These are phyloP conservation scores for Melanostigma gelatinosum DNA, from an alignment of 2,113 vertebrate species.

Conservation along the genomic window DNA sequence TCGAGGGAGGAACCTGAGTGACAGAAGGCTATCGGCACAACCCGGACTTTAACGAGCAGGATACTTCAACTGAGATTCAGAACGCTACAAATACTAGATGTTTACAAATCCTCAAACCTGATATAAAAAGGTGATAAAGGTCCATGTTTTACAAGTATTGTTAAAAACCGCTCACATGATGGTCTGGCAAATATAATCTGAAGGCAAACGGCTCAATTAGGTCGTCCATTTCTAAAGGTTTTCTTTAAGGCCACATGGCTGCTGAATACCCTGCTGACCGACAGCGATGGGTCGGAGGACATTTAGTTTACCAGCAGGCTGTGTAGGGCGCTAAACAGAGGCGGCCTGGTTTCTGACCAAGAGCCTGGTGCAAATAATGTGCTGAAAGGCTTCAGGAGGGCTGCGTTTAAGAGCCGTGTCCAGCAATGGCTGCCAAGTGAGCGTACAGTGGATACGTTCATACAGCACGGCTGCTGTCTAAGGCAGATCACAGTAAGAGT, in stretches of 20 bases:
- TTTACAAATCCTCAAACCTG: slow-evolving; percentile 37
- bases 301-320: slow-evolving; percentile 30
- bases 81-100: slow-evolving; percentile 22
- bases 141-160: slow-evolving; percentile 21
- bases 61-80: slow-evolving; percentile 23
- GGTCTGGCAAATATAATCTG: slow-evolving; percentile 39
- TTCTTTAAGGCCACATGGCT: slow-evolving; percentile 76
- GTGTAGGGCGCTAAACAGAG: background rate
- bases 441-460: slow-evolving; percentile 19
- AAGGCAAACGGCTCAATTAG: slow-evolving; percentile 69
- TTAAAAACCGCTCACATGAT: slow-evolving; percentile 46
- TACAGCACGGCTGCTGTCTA: slow-evolving; percentile 56
- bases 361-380: slow-evolving; percentile 56
- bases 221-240: slow-evolving; percentile 7
- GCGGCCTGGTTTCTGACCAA: slow-evolving; percentile 47
- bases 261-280: slow-evolving; percentile 56
- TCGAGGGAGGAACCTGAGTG: slow-evolving; percentile 7
- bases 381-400: slow-evolving; percentile 60
- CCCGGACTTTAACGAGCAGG: slow-evolving; percentile 4
- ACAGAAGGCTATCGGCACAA: slow-evolving; percentile 1
- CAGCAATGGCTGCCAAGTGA: slow-evolving; percentile 55
- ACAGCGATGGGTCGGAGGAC: slow-evolving; percentile 38
- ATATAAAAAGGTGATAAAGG: slow-evolving; percentile 48
- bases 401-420: slow-evolving; percentile 47
- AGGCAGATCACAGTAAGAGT: slow-evolving; percentile 77